Base-by-base conservation (phyloP, 2,888 invertebrate genomes). In the Aphrophora alni region DNA sequence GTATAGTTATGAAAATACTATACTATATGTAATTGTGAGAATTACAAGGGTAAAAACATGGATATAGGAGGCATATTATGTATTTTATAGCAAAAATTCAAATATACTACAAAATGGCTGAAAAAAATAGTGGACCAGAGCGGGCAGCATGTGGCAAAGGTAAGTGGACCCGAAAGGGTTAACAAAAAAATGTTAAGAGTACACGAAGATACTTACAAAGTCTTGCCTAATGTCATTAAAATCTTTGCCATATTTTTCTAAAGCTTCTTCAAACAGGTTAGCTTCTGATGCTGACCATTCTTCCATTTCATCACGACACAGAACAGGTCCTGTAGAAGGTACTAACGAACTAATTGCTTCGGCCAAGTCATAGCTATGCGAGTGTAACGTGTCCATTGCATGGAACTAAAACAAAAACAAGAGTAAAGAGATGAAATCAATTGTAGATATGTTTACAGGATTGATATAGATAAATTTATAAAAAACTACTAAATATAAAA, bases 221-320 rank as follows among this genome's bases (percentile, higher is more conserved):
- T 99, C 99, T 89, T 95, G 95, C 88, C 98, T 94, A 88, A 99
- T 99, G 88, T 99, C 99, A 87, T 96, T 95, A 89, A 99, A 99
- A 91, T 99, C 99, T 90, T 99, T 99, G 86, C 99, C 98, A 89
- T 97, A 97, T 89, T 97, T 97, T 88, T 97, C 98, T 86, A 99
- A 92, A 70, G 99, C 99, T 90, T 99, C 99, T 90, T 99, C 99
- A 89, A 99, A 99, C 81, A 99, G 92, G 90, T 98, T 98, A 78
- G 99, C 98, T 89, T 99, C 99, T 14, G 98, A 97, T 70, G 99
- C 98, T 86, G 98, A 98, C 99, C 99, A 99, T 90, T 99, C 99
- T 90, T 99, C 99, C 95, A 99, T 98, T 91, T 99, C 99, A 90
- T 99, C 99, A 85, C 98, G 93, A 89, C 97, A 97, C 85, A 99